phyloP scores from a whole-genome alignment of 2,888 invertebrate genomes.

The Xylota segnis region DNA sequence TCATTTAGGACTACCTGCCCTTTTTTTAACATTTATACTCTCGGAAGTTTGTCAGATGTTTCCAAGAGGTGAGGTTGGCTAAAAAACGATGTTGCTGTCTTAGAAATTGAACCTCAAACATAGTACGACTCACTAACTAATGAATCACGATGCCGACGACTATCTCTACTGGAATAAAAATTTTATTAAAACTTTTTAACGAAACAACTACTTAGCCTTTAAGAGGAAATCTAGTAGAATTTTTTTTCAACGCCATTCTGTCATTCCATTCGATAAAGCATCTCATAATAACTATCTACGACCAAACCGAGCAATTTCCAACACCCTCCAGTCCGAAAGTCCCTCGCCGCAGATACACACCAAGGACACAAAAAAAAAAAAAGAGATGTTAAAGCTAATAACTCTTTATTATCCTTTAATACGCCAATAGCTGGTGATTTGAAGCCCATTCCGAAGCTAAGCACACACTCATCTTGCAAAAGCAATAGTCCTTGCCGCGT shows the following conservation, averaged over 20 bases:
- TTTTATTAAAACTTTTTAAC: not conserved
- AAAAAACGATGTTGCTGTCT: too few relatives aligned
- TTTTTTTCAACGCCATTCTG: conserved; percentile 17
- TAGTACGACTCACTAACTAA: too few relatives aligned
- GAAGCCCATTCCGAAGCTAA: not conserved
- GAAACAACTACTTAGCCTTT: not conserved
- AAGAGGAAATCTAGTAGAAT: conserved; percentile 22
- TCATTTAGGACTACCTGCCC: too few relatives aligned
- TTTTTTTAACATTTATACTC: too few relatives aligned
- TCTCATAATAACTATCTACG: conserved; percentile 44
- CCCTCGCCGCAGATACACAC: conserved; percentile 7
- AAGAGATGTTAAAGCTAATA: conserved; percentile 40
- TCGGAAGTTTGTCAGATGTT: too few relatives aligned
- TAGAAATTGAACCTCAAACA: too few relatives aligned
- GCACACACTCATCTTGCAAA: not conserved
- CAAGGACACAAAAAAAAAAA: conserved; percentile 29
- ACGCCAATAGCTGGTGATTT: conserved; percentile 19
- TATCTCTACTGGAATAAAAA: too few relatives aligned
- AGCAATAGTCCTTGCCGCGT: conserved; percentile 10
- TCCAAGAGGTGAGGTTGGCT: too few relatives aligned
- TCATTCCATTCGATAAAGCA: conserved; percentile 50
- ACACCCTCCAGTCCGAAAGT: not conserved
- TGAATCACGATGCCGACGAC: too few relatives aligned
- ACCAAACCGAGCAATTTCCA: conserved; percentile 11
- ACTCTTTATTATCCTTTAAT: conserved; percentile 59